Base-by-base conservation (phyloP, 2,888 invertebrate genomes). In the Chrysolina oricalcia region DNA sequence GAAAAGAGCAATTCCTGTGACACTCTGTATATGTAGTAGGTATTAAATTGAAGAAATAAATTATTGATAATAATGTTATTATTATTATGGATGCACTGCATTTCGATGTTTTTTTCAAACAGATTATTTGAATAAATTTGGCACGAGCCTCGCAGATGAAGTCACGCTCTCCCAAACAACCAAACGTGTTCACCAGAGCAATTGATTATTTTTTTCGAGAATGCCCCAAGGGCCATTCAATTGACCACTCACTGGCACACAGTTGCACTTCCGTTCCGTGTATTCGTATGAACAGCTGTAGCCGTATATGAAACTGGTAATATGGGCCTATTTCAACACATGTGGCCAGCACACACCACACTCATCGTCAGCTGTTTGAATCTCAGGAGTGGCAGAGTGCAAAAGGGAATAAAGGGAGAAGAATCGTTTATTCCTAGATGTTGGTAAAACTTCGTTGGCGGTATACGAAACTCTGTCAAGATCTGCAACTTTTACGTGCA, bases 241-340 rank as follows among this genome's bases (percentile, higher is more conserved):
- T 27, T 59, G 59, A n/a, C 35, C 27, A n/a, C 35, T 35, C n/a
- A 17, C n/a, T 59, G 8, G 59, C 59, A 59, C 40, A 50, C 17
- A 50, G 53, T 67, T 67, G 53, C 35, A 23, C 67, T 67, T 67
- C 21, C 27, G 67, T 53, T 67, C 17, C 35, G 35, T 50, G 67
- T 48, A 50, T 50, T 67, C 10, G 67, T 48, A 27, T 19, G 67
- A 67, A 67, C 67, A 67, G 67, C 67, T 67, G 67, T 50, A 67
- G 40, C 50, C 53, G 21, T 40, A 21, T 46, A 46, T 43, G 46
- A 66, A 67, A 67, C 67, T 21, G 50, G 67, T 35, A 19, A 59
- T 59, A 59, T 35, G n/a, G 59, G 35, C 19, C 21, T 35, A 15
- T 48, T 67, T 53, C 67, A 50, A 67, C 67, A 67, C 67, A 67